These are phyloP conservation scores for Rousettus leschenaultii DNA, from an alignment of 2,113 vertebrate genomes.

Conservation along the genomic window DNA sequence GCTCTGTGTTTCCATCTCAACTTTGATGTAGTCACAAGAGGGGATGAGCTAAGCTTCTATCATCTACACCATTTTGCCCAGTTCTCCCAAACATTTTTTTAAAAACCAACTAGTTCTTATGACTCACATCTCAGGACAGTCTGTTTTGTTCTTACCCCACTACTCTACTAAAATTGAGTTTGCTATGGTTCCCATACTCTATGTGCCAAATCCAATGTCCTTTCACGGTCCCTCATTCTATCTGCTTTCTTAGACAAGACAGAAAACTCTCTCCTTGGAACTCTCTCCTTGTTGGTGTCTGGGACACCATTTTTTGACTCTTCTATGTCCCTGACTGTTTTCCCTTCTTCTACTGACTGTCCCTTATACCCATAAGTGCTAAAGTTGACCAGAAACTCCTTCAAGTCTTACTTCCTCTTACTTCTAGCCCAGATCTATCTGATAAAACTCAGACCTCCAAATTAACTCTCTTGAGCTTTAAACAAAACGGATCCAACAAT, in stretches of 20 bases:
- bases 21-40: too few species aligned
- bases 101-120: not conserved
- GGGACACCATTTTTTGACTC: not conserved
- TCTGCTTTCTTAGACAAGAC: not conserved
- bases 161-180: not conserved
- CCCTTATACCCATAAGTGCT: accelerated
- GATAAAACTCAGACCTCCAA: not conserved
- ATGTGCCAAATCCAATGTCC: not conserved
- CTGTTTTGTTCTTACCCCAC: not conserved
- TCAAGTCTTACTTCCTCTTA: not conserved
- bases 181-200: not conserved
- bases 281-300: not conserved
- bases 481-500: not conserved
- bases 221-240: not conserved
- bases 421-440: not conserved
- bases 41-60: too few species aligned
- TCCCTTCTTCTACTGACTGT: not conserved
- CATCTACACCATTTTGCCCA: too few species aligned
- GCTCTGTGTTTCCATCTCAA: too few species aligned
- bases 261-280: not conserved
- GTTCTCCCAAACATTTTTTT: not conserved
- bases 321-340: not conserved
- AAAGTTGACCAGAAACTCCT: not conserved
- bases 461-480: not conserved
- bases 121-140: not conserved